A percentile compares a stretch with the other conserved stretches of the same genome.
phyloP scores from a whole-genome alignment of 2,797 vertebrate species.

The Xiphorhynchus erythropygius region DNA sequence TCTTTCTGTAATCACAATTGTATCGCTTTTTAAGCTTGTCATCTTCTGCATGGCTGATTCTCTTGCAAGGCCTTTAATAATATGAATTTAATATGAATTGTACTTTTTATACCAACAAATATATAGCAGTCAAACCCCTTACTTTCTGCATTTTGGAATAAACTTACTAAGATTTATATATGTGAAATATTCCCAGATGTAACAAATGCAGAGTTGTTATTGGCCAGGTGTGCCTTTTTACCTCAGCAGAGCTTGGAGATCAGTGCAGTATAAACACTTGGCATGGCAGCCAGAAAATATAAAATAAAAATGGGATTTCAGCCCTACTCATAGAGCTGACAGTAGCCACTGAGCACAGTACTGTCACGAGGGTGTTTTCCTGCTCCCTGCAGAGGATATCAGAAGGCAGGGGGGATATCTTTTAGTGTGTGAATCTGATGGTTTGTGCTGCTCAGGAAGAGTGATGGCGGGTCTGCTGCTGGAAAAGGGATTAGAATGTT shows the following conservation, averaged over 20 bases:
- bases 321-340: background rate
- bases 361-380: background rate
- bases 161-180: background rate
- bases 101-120: constrained; percentile 8
- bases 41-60: constrained; percentile 24
- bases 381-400: background rate
- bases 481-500: background rate
- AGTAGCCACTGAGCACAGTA: background rate
- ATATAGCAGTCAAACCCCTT: background rate
- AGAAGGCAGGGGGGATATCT: background rate
- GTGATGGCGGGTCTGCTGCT: background rate
- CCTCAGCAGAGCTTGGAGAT: background rate
- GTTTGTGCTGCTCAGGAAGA: background rate
- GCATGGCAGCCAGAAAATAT: background rate
- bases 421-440: background rate
- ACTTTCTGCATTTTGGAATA: background rate
- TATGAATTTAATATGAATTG: background rate
- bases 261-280: background rate
- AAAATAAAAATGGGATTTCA: background rate
- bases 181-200: background rate
- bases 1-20: constrained; percentile 9
- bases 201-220: background rate
- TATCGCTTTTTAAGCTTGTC: constrained; percentile 31
- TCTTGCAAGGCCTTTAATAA: constrained; percentile 28
- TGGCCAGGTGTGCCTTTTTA: background rate